Percentiles rank a stretch among this genome's conserved stretches.
These are phyloP conservation scores for Irena cyanogastra DNA, from an alignment of 2,113 vertebrate species.

Conservation along the genomic window DNA sequence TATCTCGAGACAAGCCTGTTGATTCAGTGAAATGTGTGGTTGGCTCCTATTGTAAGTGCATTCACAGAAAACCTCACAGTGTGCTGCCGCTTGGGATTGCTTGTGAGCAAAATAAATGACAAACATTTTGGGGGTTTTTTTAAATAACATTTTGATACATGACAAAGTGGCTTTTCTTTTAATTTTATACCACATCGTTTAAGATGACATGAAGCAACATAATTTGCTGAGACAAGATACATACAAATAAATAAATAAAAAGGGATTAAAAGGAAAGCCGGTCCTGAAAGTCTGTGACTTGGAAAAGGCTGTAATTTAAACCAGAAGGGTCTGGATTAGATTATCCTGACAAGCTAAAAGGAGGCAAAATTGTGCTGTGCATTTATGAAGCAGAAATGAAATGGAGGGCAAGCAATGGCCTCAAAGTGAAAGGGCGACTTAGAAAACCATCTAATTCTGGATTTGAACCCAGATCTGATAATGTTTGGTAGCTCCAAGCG, in stretches of 20 bases:
- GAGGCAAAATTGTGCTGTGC: not conserved
- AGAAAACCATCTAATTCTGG: not conserved
- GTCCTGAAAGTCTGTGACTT: slow-evolving; percentile 13
- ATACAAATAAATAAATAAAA: slow-evolving; percentile 36
- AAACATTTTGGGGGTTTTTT: not conserved
- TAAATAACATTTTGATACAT: slow-evolving; percentile 44
- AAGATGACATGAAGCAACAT: slow-evolving; percentile 12
- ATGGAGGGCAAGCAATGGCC: not conserved
- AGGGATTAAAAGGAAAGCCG: slow-evolving; percentile 29
- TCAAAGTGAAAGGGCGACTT: not conserved
- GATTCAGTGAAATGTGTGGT: slow-evolving; percentile 56
- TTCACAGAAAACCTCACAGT: slow-evolving; percentile 55
- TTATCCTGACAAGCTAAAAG: slow-evolving; percentile 24
- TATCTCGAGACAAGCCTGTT: slow-evolving; percentile 27
- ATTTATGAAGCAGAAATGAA: not conserved
- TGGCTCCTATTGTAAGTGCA: slow-evolving; percentile 54
- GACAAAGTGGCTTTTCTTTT: slow-evolving; percentile 48
- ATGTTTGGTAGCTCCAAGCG: not conserved
- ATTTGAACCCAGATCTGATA: not conserved
- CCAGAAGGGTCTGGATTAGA: slow-evolving; percentile 31
- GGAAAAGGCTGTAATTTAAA: slow-evolving; percentile 24
- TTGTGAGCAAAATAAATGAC: slow-evolving; percentile 35
- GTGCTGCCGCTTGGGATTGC: not conserved
- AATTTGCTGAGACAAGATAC: slow-evolving; percentile 29
- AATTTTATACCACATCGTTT: slow-evolving; percentile 28